Evolutionary conservation across 2,113 vertebrate genomes (phyloP), one percentile per base, ranked within the genome.

Genomic region (Gasterosteus aculeatus): DNA sequence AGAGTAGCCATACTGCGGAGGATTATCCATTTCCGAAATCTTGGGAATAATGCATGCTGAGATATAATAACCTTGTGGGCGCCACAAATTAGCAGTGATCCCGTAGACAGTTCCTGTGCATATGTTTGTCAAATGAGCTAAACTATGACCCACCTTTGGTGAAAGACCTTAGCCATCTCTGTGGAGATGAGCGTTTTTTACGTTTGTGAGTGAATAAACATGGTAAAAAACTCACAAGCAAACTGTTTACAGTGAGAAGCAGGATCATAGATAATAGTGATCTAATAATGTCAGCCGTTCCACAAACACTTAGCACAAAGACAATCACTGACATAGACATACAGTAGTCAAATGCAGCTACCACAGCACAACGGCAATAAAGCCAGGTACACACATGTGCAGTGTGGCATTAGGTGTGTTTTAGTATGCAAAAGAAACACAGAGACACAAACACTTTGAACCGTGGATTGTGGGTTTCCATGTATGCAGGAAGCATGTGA

Each of bases 321-420:
- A 85, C 49, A 58, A 71, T 81, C 80, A 78, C 33, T 11, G 56
- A 84, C 80, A 71, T 5, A 44, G 19, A 74, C 35, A 7, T 35
- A 35, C 33, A 35, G 33, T 60, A 78, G 75, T 82, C 57, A 72
- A 70, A 75, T 81, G 82, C 85, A 72, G 39, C 76, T 79, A 85
- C 81, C 85, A 91, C 62, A 86, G 60, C 76, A 64, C 78, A 70
- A 78, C 69, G 81, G 80, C 71, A 53, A 79, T 76, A 75, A 74
- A 80, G 69, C 62, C 68, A 85, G 62, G 77, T 82, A n/a, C 44
- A 74, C 31, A 70, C 68, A 83, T 68, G 71, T 59, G 82, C 75
- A 87, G 33, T 58, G 62, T 81, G 84, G 59, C 53, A 57, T 77
- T 82, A 75, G 73, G 77, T 66, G 84, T 81, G 85, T 88, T 85